Conservation (phyloP, 2,113 vertebrate genomes). For the Rhabdomys dilectus region DNA sequence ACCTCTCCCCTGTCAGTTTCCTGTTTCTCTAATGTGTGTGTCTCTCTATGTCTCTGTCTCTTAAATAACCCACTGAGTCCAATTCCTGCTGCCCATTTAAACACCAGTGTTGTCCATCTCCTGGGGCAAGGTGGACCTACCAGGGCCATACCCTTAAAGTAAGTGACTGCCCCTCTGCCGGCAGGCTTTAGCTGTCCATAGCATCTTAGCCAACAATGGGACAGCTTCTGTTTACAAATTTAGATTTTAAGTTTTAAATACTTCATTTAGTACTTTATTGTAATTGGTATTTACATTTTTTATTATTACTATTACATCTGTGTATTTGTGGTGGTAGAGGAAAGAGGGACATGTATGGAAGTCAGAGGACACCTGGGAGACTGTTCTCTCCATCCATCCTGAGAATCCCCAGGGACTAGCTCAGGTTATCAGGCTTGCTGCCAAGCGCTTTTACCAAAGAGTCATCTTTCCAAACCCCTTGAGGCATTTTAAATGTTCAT, state of each 20-base stretch:
- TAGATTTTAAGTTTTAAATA: conserved; percentile 51
- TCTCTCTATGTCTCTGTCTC: neutral
- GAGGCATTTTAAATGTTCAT: neutral
- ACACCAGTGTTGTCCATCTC: neutral
- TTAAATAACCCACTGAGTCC: neutral
- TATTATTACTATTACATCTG: neutral
- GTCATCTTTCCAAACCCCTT: neutral
- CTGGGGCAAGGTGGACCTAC: neutral
- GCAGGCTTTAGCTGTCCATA: neutral
- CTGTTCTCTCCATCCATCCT: neutral
- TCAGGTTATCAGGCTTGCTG: neutral
- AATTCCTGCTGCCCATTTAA: neutral
- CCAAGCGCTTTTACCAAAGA: too few species aligned
- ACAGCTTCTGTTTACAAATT: conserved; percentile 24
- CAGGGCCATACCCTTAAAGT: neutral
- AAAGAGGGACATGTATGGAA: neutral
- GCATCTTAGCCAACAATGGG: neutral
- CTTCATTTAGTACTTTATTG: neutral
- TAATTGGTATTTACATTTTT: neutral
- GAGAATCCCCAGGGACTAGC: too few species aligned
- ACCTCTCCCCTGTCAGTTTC: neutral
- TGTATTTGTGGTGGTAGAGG: neutral
- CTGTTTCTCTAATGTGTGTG: neutral
- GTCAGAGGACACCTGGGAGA: neutral
- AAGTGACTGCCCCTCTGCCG: neutral